Percentiles rank a stretch among this genome's conserved stretches.
Evolutionary conservation across 2,797 vertebrate genomes (phyloP).

Genomic region (Cossypha dichroa): DNA sequence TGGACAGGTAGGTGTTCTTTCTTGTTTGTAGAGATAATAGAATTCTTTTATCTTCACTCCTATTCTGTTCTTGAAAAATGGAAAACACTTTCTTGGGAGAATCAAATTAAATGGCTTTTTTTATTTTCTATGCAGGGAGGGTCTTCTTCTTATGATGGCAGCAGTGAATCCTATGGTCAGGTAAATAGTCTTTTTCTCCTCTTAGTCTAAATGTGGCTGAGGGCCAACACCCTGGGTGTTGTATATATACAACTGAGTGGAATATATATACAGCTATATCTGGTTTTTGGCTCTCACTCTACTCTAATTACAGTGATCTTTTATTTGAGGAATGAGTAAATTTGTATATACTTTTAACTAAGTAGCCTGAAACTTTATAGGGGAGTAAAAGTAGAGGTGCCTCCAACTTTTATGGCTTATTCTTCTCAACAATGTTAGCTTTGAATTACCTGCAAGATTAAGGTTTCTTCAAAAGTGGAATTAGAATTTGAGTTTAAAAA

Average conservation of each 20-base stretch:
- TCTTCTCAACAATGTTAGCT: not conserved
- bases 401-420: not conserved
- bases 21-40: not conserved
- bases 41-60: not conserved
- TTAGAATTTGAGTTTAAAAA: not conserved
- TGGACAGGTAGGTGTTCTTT: conserved; percentile 5
- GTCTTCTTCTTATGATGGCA: not conserved
- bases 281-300: not conserved
- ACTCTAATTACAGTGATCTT: not conserved
- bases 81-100: not conserved
- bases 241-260: not conserved
- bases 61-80: not conserved
- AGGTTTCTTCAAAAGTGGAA: not conserved
- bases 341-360: not conserved
- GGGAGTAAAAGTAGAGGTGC: not conserved
- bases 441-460: not conserved
- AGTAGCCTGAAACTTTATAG: not conserved
- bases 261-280: not conserved
- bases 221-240: not conserved
- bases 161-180: conserved; percentile 41
- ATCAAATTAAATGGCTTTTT: not conserved
- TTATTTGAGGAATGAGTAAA: not conserved
- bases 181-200: not conserved
- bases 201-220: not conserved
- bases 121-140: conserved; percentile 8